phyloP scores from a whole-genome alignment of 2,113 vertebrate genomes.

The Xiphophorus couchianus region DNA sequence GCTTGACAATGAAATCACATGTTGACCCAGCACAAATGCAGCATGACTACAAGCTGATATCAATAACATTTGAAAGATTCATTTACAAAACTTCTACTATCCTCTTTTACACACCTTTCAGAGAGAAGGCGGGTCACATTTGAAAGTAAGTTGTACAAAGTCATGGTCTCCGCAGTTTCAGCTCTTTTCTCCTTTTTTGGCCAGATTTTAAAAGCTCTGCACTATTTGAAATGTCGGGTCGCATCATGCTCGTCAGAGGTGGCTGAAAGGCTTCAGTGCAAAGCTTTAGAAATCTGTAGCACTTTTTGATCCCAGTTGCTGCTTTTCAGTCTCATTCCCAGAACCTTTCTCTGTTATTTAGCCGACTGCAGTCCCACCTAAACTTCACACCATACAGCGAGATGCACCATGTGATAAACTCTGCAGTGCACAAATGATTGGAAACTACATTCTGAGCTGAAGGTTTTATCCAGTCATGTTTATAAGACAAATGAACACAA shows the following conservation, averaged over 20 bases:
- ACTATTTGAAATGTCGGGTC: conserved; percentile 49
- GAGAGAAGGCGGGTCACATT: conserved; percentile 83
- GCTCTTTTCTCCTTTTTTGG: conserved; percentile 56
- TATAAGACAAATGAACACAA: background rate
- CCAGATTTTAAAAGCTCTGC: conserved; percentile 80
- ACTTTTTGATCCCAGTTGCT: conserved; percentile 60
- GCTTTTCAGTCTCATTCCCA: conserved; percentile 55
- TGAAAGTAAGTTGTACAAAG: conserved; percentile 81
- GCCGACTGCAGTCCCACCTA: conserved; percentile 40
- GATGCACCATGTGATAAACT: conserved; percentile 27
- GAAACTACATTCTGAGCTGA: conserved; percentile 34
- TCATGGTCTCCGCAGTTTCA: conserved; percentile 42
- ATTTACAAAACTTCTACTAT: conserved; percentile 55
- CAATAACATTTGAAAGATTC: conserved; percentile 23
- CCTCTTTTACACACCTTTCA: conserved; percentile 76
- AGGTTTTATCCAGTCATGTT: conserved; percentile 65
- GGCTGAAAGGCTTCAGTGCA: conserved; percentile 59
- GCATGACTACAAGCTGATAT: background rate
- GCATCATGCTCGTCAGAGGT: conserved; percentile 31
- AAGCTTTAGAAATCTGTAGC: conserved; percentile 79
- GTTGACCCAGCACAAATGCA: conserved; percentile 14
- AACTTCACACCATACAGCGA: conserved; percentile 41
- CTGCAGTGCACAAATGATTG: conserved; percentile 30
- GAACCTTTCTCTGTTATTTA: conserved; percentile 44
- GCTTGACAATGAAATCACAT: background rate